phyloP scores from a whole-genome alignment of 2,888 invertebrate genomes.

The Augiades crinisus region DNA sequence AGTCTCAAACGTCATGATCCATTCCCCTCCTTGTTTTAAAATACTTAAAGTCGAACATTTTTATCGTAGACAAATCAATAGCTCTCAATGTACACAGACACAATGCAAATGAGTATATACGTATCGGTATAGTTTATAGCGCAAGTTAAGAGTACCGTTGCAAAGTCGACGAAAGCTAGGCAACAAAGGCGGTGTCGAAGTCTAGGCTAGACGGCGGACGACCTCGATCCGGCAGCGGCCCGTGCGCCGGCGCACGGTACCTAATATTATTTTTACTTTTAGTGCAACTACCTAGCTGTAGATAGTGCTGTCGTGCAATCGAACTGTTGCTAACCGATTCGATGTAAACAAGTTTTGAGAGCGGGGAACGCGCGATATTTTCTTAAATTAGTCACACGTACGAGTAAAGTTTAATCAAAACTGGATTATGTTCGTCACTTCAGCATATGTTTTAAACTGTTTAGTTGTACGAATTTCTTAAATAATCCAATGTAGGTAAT shows the following conservation, averaged over 20 bases:
- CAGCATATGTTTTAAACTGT: too few species aligned
- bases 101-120: background rate
- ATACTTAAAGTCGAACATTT: too few species aligned
- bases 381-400: too few species aligned
- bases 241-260: constrained; percentile 8
- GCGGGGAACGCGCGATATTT: background rate
- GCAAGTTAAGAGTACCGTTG: constrained; percentile 5
- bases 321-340: constrained; percentile 2
- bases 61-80: too few species aligned
- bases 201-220: constrained; percentile 36
- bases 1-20: too few species aligned
- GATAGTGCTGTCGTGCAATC: background rate
- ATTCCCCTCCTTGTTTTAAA: too few species aligned
- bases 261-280: constrained; percentile 18
- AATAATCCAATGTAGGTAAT: too few species aligned
- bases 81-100: background rate
- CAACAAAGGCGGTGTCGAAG: constrained; percentile 20
- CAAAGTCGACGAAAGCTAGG: constrained; percentile 1
- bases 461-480: too few species aligned
- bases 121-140: background rate
- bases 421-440: too few species aligned
- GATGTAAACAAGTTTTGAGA: constrained; percentile 1
- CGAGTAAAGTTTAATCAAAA: too few species aligned
- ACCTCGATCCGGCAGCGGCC: constrained; percentile 36
- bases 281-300: constrained; percentile 1